Base-by-base conservation (phyloP, 2,888 invertebrate genomes). In the Tipula vernalis region DNA sequence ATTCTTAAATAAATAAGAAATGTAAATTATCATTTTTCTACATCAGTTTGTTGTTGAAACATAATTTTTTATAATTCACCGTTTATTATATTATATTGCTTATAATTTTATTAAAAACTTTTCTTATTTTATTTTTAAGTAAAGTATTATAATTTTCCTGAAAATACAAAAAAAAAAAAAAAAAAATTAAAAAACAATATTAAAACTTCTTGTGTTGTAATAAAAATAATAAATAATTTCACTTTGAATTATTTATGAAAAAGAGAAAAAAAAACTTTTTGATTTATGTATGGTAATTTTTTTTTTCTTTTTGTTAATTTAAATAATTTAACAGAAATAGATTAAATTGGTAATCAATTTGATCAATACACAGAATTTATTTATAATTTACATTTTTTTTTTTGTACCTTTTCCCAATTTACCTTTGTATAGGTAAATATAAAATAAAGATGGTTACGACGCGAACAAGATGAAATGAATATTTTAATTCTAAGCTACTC, bases 261-360 rank as follows among this genome's bases (percentile, higher is more conserved):
- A 47, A 47, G n/a, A 47, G 28, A 71, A 71, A 18, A 71, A 71
- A 28, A 71, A 71, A 71, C 71, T 71, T 71, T 71, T 28, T 71
- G 71, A 28, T 15, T 57, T 57, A 71, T 28, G 10, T n/a, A n/a
- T n/a, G n/a, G n/a, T 71, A 71, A 71, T 15, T 51, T 15, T 51
- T 10, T 71, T 18, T 28, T 18, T 18, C 15, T 57, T 57, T 57
- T 71, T 71, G 71, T 71, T 71, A 71, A 71, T 71, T 71, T 71
- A 71, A 71, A 71, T 71, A 71, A 71, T 71, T 71, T 71, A 71
- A 71, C 71, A 71, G 71, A 71, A 71, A 71, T 71, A 71, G 71
- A 71, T 71, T 71, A 71, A 28, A 71, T 71, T 71, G 71, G 28
- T 71, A 71, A 71, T 71, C 71, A 71, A 71, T 71, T 71, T 71